Conservation (phyloP, 92 coral and sea anemone genomes). For the Bergia sp. region DNA sequence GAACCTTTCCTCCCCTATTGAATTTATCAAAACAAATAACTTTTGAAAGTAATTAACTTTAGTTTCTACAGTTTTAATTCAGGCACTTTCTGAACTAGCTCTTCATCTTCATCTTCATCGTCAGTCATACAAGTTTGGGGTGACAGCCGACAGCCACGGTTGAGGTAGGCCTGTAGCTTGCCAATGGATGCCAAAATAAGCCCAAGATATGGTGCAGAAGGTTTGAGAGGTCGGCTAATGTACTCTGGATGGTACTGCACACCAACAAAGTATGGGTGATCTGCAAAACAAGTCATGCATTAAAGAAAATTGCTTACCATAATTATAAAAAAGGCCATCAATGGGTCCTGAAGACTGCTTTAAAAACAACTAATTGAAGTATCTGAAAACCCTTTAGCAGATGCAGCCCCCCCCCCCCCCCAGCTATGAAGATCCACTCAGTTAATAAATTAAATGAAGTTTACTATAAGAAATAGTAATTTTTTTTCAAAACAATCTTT, state of each 20-base stretch:
- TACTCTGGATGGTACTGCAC: conserved; percentile 98
- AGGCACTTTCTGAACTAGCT: conserved; percentile 39
- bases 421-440: no score
- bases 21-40: background rate
- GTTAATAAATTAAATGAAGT: no score
- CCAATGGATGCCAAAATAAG: conserved; percentile 89
- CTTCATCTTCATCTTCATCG: conserved; percentile 66
- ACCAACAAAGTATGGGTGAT: conserved; percentile 95
- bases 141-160: conserved; percentile 92
- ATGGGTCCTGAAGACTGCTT: no score
- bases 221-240: conserved; percentile 95
- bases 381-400: no score
- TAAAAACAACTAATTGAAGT: no score
- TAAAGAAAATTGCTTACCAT: no score
- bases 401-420: no score
- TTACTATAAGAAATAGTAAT: no score
- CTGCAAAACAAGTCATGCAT: conserved; percentile 44
- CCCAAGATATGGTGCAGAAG: conserved; percentile 96
- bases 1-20: background rate
- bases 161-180: conserved; percentile 81
- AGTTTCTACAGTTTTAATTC: conserved; percentile 40
- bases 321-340: no score
- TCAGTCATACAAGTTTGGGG: conserved; percentile 89
- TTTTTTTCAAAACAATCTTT: no score
- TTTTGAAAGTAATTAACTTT: no score